Conservation (phyloP, 1,140 invertebrate genomes). For the Drosophila nannoptera region DNA sequence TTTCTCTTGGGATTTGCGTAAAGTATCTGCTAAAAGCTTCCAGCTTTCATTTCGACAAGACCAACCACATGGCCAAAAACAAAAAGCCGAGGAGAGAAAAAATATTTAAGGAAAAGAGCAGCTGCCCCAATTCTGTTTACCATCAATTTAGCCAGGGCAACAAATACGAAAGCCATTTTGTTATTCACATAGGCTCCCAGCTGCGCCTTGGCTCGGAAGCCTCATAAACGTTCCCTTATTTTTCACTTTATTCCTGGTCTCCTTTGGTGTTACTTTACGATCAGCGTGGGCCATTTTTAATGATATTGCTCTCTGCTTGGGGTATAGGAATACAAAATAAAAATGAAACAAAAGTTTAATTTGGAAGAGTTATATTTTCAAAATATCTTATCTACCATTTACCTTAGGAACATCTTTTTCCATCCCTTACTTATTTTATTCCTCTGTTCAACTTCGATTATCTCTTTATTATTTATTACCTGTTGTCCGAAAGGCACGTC, state of each 20-base stretch:
- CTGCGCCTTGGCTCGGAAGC: background rate
- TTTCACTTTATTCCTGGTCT: slow-evolving; percentile 20
- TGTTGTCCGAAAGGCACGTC: slow-evolving; percentile 1
- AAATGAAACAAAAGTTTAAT: background rate
- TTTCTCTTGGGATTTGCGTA: slow-evolving; percentile 74
- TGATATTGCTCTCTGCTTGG: slow-evolving; percentile 12
- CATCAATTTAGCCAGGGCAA: slow-evolving; percentile 63
- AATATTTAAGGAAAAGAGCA: slow-evolving; percentile 10
- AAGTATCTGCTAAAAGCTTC: slow-evolving; percentile 77
- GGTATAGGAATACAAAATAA: too few species aligned
- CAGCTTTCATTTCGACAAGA: slow-evolving; percentile 45
- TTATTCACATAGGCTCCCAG: slow-evolving; percentile 13
- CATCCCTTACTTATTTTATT: background rate
- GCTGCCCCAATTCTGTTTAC: slow-evolving; percentile 39
- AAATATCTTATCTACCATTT: too few species aligned
- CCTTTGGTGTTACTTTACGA: slow-evolving; percentile 3
- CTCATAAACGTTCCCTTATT: slow-evolving; percentile 24
- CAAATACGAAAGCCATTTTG: slow-evolving; percentile 35
- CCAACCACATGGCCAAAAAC: slow-evolving; percentile 56
- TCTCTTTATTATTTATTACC: slow-evolving; percentile 10
- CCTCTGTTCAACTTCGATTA: background rate
- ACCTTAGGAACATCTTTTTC: too few species aligned
- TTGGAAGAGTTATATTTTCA: too few species aligned
- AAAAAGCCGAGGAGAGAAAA: slow-evolving; percentile 26
- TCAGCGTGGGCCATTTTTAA: slow-evolving; percentile 13